These are phyloP conservation scores for Scomber japonicus DNA, from an alignment of 2,113 vertebrate species.

Conservation along the genomic window DNA sequence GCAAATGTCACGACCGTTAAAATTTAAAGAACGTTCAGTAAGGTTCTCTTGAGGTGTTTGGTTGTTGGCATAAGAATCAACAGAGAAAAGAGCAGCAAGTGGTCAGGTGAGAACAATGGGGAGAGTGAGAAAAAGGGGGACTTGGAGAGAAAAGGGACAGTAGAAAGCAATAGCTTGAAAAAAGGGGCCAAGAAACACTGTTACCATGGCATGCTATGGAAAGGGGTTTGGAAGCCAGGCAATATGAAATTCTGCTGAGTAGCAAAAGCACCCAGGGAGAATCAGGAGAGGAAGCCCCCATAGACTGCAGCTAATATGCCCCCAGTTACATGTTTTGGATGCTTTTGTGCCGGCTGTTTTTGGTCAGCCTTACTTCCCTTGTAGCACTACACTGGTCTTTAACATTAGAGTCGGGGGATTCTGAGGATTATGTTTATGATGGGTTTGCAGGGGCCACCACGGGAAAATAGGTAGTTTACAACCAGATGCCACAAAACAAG, in stretches of 20 bases:
- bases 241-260: constrained; percentile 91
- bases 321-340: constrained; percentile 90
- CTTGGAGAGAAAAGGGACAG: constrained; percentile 84
- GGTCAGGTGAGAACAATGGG: constrained; percentile 85
- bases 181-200: constrained; percentile 89
- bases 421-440: constrained; percentile 86
- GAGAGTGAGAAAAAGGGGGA: constrained; percentile 82
- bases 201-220: constrained; percentile 97
- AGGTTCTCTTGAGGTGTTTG: constrained; percentile 74
- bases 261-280: constrained; percentile 90
- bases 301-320: constrained; percentile 88
- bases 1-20: constrained; percentile 80
- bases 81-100: constrained; percentile 85
- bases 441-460: constrained; percentile 87
- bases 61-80: constrained; percentile 77
- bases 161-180: constrained; percentile 89
- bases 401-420: constrained; percentile 69
- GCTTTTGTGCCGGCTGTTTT: constrained; percentile 84
- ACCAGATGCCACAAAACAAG: constrained; percentile 99
- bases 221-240: constrained; percentile 95
- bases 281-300: constrained; percentile 86
- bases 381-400: constrained; percentile 74
- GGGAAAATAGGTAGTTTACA: constrained; percentile 92
- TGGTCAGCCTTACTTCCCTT: constrained; percentile 82
- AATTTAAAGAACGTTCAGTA: constrained; percentile 63